A percentile compares a stretch with the other conserved stretches of the same genome.
phyloP scores from a whole-genome alignment of 2,888 invertebrate species.

The Cyrtodaria siliqua region DNA sequence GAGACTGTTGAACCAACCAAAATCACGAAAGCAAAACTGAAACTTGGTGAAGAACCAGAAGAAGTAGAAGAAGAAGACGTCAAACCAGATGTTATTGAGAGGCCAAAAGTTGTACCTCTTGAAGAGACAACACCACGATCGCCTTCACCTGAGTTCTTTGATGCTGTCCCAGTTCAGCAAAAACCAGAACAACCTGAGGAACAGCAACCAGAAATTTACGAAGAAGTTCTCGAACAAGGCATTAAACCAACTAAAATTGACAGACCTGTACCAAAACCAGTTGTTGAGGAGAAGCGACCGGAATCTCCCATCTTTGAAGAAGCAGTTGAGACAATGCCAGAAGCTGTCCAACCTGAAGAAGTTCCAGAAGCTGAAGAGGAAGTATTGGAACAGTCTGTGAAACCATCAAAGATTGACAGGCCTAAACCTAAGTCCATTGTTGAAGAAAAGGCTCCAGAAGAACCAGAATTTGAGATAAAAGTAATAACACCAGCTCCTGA shows the following conservation, averaged over 20 bases:
- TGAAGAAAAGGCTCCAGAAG: conserved; percentile 69
- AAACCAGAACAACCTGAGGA: conserved; percentile 53
- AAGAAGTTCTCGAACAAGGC: conserved; percentile 69
- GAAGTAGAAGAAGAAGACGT: conserved; percentile 39
- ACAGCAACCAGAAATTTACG: conserved; percentile 57
- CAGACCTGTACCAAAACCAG: conserved; percentile 72
- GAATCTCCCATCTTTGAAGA: conserved; percentile 23
- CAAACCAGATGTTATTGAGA: conserved; percentile 40
- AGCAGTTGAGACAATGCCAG: conserved; percentile 44
- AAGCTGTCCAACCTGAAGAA: conserved; percentile 51
- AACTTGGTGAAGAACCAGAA: conserved; percentile 16
- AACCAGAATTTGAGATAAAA: conserved; percentile 64
- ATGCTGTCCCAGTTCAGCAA: conserved; percentile 44
- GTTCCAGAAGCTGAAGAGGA: conserved; percentile 64
- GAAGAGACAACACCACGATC: conserved; percentile 55
- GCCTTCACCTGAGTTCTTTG: conserved; percentile 25
- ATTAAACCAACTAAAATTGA: conserved; percentile 74
- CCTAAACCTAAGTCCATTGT: conserved; percentile 73
- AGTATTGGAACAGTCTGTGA: conserved; percentile 70
- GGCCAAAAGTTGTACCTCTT: conserved; percentile 43
- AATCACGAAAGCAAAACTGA: conserved; percentile 33
- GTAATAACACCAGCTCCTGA: conserved; percentile 52
- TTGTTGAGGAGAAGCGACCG: conserved; percentile 70
- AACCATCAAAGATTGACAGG: conserved; percentile 71
- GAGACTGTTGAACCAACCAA: conserved; percentile 40